Evolutionary conservation across 2,113 vertebrate species (phyloP), one percentile per base, ranked within the genome.

Genomic region (Turdus rufiventris): DNA sequence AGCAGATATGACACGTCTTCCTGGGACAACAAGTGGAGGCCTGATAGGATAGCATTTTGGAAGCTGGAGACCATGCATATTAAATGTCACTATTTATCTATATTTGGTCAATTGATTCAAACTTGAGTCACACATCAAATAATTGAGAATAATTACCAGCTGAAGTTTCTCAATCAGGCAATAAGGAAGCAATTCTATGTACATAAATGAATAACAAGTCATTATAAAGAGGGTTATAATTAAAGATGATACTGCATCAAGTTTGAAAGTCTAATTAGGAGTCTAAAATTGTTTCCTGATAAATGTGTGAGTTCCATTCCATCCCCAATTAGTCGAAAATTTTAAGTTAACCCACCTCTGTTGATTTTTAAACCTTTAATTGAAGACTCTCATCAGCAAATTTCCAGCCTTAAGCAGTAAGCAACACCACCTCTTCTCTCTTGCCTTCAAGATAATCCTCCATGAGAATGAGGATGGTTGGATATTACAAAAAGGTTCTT

Each of bases 251-350:
- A 77, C 83, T 51, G 82, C 75, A 90, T 88, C 51, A 88, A 80
- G 82, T 94, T 93, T 86, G 75, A 73, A 96, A 88, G 75, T 66
- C 75, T 94, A 90, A 96, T 96, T 85, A 88, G 54, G 42, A 79
- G 24, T 65, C 57, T 91, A 88, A 94, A 94, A 94, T 95, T 91
- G 91, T 94, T 95, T 96, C 87, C 81, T 91, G 87, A 68, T 91
- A 92, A 78, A 94, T 45, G 16, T 72, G 20, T 83, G 34, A 48
- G 48, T 73, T 88, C 67, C 62, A 89, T 91, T 79, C 51, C 73
- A 66, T 47, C 48, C 43, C 42, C 3, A 85, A 66, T 94, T 91
- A 94, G 38, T 70, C 3, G 2, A 75, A 92, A 91, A 85, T 61
- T 70, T 85, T 82, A 61, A 79, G 45, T 57, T 76, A 66, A 89